Conservation (phyloP, 2,888 invertebrate species). For the Sinohyriopsis cumingii region DNA sequence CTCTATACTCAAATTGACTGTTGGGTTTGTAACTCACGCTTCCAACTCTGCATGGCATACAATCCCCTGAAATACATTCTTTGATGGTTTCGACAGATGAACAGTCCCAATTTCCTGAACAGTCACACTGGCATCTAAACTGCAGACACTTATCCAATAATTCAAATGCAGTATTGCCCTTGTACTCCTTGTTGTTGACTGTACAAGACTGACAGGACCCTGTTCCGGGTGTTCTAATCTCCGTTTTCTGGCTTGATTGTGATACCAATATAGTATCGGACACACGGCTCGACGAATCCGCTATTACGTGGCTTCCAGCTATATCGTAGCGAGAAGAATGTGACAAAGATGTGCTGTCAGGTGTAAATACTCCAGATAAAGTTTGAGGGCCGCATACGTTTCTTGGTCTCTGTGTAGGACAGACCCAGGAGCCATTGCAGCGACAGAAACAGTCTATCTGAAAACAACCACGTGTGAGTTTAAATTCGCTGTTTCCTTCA, state of each 20-base stretch:
- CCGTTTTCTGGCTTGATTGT: conserved; percentile 34
- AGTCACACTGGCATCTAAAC: conserved; percentile 56
- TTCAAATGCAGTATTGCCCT: conserved; percentile 46
- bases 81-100: conserved; percentile 36
- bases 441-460: conserved; percentile 49
- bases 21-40: background rate
- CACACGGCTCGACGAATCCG: conserved; percentile 4
- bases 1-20: conserved; percentile 17
- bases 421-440: conserved; percentile 61
- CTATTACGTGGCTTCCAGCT: conserved; percentile 24
- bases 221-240: conserved; percentile 31
- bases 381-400: conserved; percentile 3
- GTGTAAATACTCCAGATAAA: background rate
- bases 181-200: conserved; percentile 32
- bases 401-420: conserved; percentile 38
- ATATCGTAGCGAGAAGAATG: conserved; percentile 17
- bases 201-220: conserved; percentile 32
- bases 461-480: conserved; percentile 49
- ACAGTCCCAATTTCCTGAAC: conserved; percentile 55
- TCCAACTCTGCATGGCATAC: too few species aligned
- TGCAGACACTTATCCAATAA: conserved; percentile 53
- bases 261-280: conserved; percentile 14
- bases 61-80: background rate
- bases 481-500: conserved; percentile 46
- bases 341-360: conserved; percentile 1